These are phyloP conservation scores for Plagodis pulveraria DNA, from an alignment of 2,888 invertebrate species.

Conservation along the genomic window DNA sequence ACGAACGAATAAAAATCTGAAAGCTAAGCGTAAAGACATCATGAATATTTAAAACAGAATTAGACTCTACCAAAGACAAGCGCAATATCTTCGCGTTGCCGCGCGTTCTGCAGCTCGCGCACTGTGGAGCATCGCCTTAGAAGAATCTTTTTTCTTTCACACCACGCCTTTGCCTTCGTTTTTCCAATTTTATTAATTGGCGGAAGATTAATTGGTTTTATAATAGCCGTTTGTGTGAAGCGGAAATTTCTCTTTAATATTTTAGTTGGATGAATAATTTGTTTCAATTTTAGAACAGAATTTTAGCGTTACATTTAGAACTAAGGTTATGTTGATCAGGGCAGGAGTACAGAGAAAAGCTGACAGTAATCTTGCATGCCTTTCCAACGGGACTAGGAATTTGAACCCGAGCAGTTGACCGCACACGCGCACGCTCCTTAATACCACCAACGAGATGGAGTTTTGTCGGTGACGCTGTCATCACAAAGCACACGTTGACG, in stretches of 20 bases:
- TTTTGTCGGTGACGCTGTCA: slow-evolving; percentile 33
- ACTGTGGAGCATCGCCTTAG: slow-evolving; percentile 8
- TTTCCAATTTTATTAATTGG: slow-evolving; percentile 26
- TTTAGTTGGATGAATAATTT: not conserved
- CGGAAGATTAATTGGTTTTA: slow-evolving; percentile 26
- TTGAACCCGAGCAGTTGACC: slow-evolving; percentile 22
- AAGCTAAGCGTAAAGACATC: slow-evolving; percentile 30
- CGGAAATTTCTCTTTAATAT: not conserved
- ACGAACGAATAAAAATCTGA: slow-evolving; percentile 13
- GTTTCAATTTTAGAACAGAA: no score
- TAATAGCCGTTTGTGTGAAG: slow-evolving; percentile 21
- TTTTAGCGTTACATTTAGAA: not conserved
- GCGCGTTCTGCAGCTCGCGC: slow-evolving; percentile 6
- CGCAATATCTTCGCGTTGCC: slow-evolving; percentile 11
- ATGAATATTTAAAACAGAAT: slow-evolving; percentile 32
- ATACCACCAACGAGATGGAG: slow-evolving; percentile 31
- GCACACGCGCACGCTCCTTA: slow-evolving; percentile 23
- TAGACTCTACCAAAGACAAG: slow-evolving; percentile 24
- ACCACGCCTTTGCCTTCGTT: slow-evolving; percentile 18
- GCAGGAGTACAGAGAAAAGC: not conserved
- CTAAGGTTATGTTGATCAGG: not conserved
- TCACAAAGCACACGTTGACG: slow-evolving; percentile 36
- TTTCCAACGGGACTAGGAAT: not conserved
- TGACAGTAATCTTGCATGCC: not conserved
- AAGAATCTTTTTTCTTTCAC: slow-evolving; percentile 11